Conservation (phyloP, 2,113 vertebrate species). For the Nematolebias whitei region DNA sequence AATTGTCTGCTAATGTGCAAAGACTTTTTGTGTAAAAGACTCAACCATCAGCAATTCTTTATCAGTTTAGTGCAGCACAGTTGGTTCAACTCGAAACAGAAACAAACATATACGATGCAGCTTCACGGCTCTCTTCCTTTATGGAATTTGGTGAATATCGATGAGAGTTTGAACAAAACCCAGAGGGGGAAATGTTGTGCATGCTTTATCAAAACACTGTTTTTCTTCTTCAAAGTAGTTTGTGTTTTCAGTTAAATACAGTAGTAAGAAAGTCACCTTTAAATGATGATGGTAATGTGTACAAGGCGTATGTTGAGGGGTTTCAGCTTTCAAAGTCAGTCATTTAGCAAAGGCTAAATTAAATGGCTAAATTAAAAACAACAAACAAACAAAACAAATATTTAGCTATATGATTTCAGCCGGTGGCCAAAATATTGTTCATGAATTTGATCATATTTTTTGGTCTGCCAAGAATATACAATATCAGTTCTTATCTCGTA, state of each 20-base stretch:
- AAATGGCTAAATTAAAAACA: no score
- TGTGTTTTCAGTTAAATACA: background rate
- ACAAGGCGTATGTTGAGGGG: no score
- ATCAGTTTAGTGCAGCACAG: conserved; percentile 26
- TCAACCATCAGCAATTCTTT: conserved; percentile 26
- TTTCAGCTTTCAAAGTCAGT: no score
- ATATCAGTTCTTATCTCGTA: no score
- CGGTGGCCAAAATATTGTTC: no score
- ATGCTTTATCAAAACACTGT: background rate
- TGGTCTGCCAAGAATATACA: no score
- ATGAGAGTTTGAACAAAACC: conserved; percentile 12
- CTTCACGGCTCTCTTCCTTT: conserved; percentile 22
- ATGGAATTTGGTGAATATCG: conserved; percentile 23
- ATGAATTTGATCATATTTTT: no score
- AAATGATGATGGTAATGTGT: no score
- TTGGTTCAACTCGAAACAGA: conserved; percentile 31
- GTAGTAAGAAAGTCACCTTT: background rate
- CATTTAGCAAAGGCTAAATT: no score
- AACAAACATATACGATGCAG: conserved; percentile 7
- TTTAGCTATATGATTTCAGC: no score
- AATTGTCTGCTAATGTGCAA: conserved; percentile 32
- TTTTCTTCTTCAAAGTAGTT: background rate
- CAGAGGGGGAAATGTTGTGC: conserved; percentile 1
- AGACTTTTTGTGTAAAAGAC: conserved; percentile 27
- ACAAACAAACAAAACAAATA: no score